phyloP scores from a whole-genome alignment of 2,113 vertebrate species.

The Columba janthina region DNA sequence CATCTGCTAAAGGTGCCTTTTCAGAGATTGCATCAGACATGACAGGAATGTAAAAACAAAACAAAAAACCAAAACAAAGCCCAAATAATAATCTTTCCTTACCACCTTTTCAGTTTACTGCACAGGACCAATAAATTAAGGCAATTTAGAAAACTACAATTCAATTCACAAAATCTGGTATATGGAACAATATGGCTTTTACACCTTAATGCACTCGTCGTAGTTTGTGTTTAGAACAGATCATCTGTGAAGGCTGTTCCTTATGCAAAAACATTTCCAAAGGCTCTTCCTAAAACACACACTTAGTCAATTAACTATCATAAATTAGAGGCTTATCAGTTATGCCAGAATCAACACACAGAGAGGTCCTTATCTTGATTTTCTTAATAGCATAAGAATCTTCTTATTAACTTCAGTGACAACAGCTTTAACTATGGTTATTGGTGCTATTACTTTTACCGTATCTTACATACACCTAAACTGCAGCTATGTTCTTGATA shows the following conservation, averaged over 20 bases:
- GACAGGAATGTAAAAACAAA: not conserved
- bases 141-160: not conserved
- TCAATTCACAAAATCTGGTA: not conserved
- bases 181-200: not conserved
- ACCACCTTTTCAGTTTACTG: not conserved
- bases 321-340: not conserved
- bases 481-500: not conserved
- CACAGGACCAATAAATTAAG: not conserved
- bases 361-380: not conserved
- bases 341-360: not conserved
- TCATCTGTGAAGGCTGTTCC: not conserved
- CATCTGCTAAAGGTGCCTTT: constrained; percentile 42
- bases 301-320: not conserved
- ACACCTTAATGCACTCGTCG: not conserved
- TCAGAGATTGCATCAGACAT: not conserved
- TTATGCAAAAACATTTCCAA: not conserved
- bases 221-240: not conserved
- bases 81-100: not conserved
- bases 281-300: not conserved
- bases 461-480: not conserved
- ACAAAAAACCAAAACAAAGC: not conserved
- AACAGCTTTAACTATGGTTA: not conserved
- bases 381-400: not conserved
- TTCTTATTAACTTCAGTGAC: not conserved
- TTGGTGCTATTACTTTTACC: not conserved